Base-by-base conservation (phyloP, 53 echinoderm and acorn worm species). In the Pentamera pediparva region DNA sequence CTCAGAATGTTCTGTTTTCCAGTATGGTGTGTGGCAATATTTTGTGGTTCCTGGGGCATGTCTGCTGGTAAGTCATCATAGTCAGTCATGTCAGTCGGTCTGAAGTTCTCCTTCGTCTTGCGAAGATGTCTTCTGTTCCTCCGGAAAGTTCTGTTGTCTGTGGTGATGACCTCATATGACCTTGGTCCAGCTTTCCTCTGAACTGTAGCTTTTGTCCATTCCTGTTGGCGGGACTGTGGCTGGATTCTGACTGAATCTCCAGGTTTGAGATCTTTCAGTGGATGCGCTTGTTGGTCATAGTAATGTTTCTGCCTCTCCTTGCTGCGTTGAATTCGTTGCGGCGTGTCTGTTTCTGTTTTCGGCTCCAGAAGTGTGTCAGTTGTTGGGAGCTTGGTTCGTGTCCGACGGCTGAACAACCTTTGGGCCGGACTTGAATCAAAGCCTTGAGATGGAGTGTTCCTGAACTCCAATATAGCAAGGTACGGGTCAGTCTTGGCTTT, bases 121-220 rank as follows among this genome's bases (percentile, higher is more conserved):
- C 61, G 47, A 67, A 86, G 72, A 55, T 81, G 81, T 48, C 56
- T 65, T 60, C 86, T 37, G 75, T 87, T 82, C 35, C 82, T 75
- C 49, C 82, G 77, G 26, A 69, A 82, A 13, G 57, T 36, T 36
- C 40, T 37, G 28, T 73, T 78, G 31, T 76, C 59, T 59, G 72
- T 67, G 2, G 79, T 85, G 0, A 34, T 56, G 1, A 83, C 82
- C 29, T 63, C 63, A 48, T 82, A 83, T 8, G 87, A 87, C 72
- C 82, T 74, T 18, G 51, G 62, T 36, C 60, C 65, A 18, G 48
- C 77, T 20, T 75, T 51, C 36, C 29, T 30, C 28, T 59, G 32
- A 11, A 76, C 39, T 5, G 8, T 39, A 6, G 38, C 82, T 55
- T 78, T 82, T 56, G 27, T 49, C 82, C 78, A 77, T 39, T 77